These are phyloP conservation scores for Caenorhabditis sulstoni DNA, from an alignment of 2,888 invertebrate species.

Conservation along the genomic window DNA sequence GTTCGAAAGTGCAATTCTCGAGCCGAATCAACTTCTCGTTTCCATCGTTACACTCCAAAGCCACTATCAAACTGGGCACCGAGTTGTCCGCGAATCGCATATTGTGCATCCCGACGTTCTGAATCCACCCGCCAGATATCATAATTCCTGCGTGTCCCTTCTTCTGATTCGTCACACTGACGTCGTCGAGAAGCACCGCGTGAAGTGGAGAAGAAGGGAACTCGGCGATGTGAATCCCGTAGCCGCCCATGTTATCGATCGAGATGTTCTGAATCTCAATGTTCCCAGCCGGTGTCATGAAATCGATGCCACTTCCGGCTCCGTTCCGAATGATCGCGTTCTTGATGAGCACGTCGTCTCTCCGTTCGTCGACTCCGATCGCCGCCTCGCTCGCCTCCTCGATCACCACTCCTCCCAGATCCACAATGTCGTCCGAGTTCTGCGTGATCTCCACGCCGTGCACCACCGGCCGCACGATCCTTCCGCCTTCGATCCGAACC, in stretches of 20 bases:
- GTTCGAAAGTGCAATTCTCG: constrained; percentile 50
- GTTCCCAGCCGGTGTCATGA: constrained; percentile 62
- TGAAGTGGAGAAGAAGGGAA: constrained; percentile 60
- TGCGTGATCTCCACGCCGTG: constrained; percentile 64
- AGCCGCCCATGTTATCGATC: constrained; percentile 44
- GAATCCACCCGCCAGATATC: constrained; percentile 61
- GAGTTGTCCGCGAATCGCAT: constrained; percentile 45
- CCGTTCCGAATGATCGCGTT: constrained; percentile 52
- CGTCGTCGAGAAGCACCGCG: constrained; percentile 48
- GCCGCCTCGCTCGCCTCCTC: constrained; percentile 59
- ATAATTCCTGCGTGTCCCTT: constrained; percentile 59
- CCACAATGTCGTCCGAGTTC: constrained; percentile 59
- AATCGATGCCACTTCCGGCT: constrained; percentile 60
- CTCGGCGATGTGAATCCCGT: constrained; percentile 64
- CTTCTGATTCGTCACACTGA: constrained; percentile 54
- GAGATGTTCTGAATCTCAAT: constrained; percentile 54
- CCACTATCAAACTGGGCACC: constrained; percentile 57
- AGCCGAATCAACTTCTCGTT: constrained; percentile 58
- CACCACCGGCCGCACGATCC: constrained; percentile 48
- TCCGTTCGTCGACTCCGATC: constrained; percentile 63
- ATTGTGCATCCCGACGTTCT: constrained; percentile 54
- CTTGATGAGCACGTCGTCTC: constrained; percentile 55
- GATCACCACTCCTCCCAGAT: constrained; percentile 63
- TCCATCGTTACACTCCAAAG: constrained; percentile 61
- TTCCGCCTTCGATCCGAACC: constrained; percentile 49